phyloP scores from a whole-genome alignment of 2,888 invertebrate species.

The Stenodema calcarata region DNA sequence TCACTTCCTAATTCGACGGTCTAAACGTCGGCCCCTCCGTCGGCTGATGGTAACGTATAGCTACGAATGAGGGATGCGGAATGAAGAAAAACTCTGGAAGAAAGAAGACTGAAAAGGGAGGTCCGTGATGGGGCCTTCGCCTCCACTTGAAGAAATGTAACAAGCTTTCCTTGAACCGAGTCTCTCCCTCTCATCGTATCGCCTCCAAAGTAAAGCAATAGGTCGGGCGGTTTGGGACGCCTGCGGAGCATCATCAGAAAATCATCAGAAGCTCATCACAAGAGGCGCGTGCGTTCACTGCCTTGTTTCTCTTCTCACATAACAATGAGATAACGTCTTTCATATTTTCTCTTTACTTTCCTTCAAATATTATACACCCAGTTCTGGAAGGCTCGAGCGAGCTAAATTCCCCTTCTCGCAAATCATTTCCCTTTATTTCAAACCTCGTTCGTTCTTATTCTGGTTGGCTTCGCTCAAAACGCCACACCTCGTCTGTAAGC shows the following conservation, averaged over 20 bases:
- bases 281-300: constrained; percentile 7
- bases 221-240: constrained; percentile 25
- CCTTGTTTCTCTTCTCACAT: constrained; percentile 35
- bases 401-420: not conserved
- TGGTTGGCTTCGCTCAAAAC: not conserved
- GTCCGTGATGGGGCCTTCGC: not conserved
- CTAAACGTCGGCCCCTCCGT: constrained; percentile 31
- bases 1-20: constrained; percentile 48
- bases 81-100: constrained; percentile 9
- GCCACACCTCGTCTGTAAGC: not conserved
- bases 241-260: constrained; percentile 43
- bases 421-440: not conserved
- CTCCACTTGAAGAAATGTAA: constrained; percentile 41
- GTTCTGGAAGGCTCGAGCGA: not conserved
- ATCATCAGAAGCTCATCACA: constrained; percentile 46
- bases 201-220: not conserved
- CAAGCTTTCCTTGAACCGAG: constrained; percentile 36
- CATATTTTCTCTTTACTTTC: constrained; percentile 9
- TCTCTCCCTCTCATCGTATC: not conserved
- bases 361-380: not conserved
- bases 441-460: not conserved
- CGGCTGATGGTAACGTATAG: constrained; percentile 42
- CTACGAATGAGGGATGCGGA: constrained; percentile 28
- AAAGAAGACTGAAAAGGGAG: not conserved
- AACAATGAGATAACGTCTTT: constrained; percentile 44